Base-by-base conservation (phyloP, 2,797 vertebrate species). In the Pseudopleuronectes americanus region DNA sequence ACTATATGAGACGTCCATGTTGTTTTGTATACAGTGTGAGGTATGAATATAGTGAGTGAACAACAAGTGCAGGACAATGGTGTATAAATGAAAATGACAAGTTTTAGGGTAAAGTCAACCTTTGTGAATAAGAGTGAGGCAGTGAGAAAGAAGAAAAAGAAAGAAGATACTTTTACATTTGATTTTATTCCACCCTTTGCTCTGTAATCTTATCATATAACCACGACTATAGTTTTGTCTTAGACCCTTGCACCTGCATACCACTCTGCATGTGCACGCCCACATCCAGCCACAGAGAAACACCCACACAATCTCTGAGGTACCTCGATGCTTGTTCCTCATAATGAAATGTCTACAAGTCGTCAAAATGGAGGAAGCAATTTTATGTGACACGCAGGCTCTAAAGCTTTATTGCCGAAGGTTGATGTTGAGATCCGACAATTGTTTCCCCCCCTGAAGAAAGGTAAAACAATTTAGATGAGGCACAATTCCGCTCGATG, bases 331-430 rank as follows among this genome's bases (percentile, higher is more conserved):
- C 76, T 52, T 90, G 84, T 91, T 84, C 52, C 62, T 70, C 51
- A 53, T 87, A 88, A 92, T 89, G 84, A 89, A 90, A 78, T 68
- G 81, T 89, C 88, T 85, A 76, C 79, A 84, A 86, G 64, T 80
- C 76, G 59, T 91, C 87, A 90, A 74, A 84, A 75, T 58, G 75
- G 59, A 77, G 68, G 61, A 76, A 76, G 78, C 80, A 8, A 84
- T 90, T 89, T 83, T 47, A 57, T 66, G 63, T 81, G 63, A 81
- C 73, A 75, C 67, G 45, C 61, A 53, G 64, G 63, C 31, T 77
- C 21, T 41, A 4, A 28, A 66, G 57, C 63, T 74, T 74, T 57
- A 65, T 59, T 72, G 54, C 64, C 26, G 58, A 14, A 63, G 56
- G 33, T 60, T 56, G 64, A 59, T 28, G 43, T 19, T 19, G 43